Evolutionary conservation across 2,888 invertebrate genomes (phyloP), one percentile per base, ranked within the genome.

Genomic region (Drosophila tripunctata): DNA sequence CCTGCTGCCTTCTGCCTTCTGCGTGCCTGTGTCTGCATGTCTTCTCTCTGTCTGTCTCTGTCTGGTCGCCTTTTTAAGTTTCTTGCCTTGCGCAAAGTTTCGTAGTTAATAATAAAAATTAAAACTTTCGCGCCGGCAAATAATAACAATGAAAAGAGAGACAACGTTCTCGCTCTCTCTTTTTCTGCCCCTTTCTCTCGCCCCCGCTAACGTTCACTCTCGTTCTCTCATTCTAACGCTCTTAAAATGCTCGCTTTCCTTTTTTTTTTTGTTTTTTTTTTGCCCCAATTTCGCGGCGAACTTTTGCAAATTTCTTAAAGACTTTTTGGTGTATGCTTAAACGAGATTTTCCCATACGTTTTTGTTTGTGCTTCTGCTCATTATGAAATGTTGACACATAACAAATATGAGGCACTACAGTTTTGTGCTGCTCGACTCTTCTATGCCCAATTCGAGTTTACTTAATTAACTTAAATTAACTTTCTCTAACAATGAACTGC

Each of bases 41-140:
- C 15, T 43, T 14, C 52, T 55, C 56, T 63, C 58, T 36, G n/a
- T n/a, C 62, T 41, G 31, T 60, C 69, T 69, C 63, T 67, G 72
- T 78, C 82, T 75, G 75, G 72, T 61, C 63, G 74, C 69, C 65
- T 87, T 84, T 87, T 82, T 76, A 79, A 85, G 78, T 82, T 85
- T 78, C 31, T 82, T 82, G 85, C 73, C 67, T 78, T 62, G 44
- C 64, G 67, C 68, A 78, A 86, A 76, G 84, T 85, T 85, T 78
- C 88, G 87, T 85, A 88, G 88, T 85, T 88, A 85, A 85, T 85
- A 85, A 85, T 88, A 85, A 85, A 85, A 85, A 85, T 85, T 85
- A 85, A 85, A 85, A 85, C 84, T 85, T 85, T 85, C 78, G 84
- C 88, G 88, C 84, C 88, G 77, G 87, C 88, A 88, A 88, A 88